Evolutionary conservation across 2,113 vertebrate genomes (phyloP), one percentile per base, ranked within the genome.

Genomic region (Oncorhynchus masou): DNA sequence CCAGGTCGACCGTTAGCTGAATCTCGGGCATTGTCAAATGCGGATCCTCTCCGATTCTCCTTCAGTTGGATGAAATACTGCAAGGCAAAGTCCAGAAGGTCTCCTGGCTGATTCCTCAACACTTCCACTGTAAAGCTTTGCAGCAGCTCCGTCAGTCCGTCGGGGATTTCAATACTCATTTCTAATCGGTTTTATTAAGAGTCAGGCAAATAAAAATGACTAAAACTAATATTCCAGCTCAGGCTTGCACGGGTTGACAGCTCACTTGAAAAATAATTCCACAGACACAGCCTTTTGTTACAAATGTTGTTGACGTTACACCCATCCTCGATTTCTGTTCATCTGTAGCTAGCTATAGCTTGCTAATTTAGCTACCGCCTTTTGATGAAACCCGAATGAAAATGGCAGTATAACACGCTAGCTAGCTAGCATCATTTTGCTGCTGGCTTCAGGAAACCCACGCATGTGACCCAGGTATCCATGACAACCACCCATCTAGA

Each of bases 101-200:
- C 93, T 24, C 81, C 88, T 29, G 94, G 94, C 82, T 94, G 94
- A 78, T 91, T 92, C 83, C 94, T 84, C 76, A 95, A 87, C 86
- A 95, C 94, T 90, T 94, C 94, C 85, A 94, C 91, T 3, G 94
- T 95, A 91, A 94, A 95, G 85, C 90, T 87, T 82, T 94, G 92
- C 89, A 95, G 90, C 87, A 95, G 92, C 88, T 95, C 94, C 81
- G 91, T 93, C 89, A 95, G 88, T 74, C 94, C 94, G 81, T 92
- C 92, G 29, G 94, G 94, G 84, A 95, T 91, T 84, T 93, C 91
- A 88, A 94, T 91, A 89, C 93, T 94, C 93, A 94, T 94, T 77
- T 85, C 92, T 88, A 34, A 29, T 19, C 65, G 12, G 27, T 34
- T 34, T 34, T 34, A 34, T 34, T 34, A 34, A 6, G 31, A 34